A percentile compares a stretch with the other conserved stretches of the same genome.
These are phyloP conservation scores for Calliphora vomitoria DNA, from an alignment of 2,888 invertebrate species.

Conservation along the genomic window DNA sequence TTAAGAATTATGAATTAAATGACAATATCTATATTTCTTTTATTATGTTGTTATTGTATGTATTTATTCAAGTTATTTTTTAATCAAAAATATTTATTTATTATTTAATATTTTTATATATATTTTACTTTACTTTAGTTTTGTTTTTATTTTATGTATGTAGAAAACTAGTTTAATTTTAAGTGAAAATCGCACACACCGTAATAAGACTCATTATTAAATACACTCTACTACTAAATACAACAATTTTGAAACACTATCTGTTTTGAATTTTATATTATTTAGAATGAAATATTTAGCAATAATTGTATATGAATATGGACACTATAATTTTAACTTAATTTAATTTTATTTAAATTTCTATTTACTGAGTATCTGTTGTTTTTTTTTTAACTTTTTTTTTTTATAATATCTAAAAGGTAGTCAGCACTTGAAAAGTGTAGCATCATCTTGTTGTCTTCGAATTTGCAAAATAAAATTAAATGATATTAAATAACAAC, in stretches of 20 bases:
- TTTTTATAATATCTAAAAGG: conserved; percentile 45
- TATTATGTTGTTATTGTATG: conserved; percentile 65
- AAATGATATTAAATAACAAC: conserved; percentile 59
- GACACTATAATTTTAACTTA: conserved; percentile 37
- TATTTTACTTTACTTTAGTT: not conserved
- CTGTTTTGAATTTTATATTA: conserved; percentile 24
- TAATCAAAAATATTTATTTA: conserved; percentile 60
- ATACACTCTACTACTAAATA: conserved; percentile 41
- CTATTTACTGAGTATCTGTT: conserved; percentile 3
- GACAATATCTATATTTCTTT: conserved; percentile 57
- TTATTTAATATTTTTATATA: conserved; percentile 33
- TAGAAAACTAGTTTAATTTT: conserved; percentile 61
- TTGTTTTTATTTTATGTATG: conserved; percentile 27
- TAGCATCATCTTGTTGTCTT: conserved; percentile 65
- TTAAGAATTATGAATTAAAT: conserved; percentile 55
- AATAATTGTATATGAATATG: conserved; percentile 50
- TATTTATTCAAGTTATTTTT: conserved; percentile 67
- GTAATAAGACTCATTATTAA: conserved; percentile 48
- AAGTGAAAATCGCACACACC: conserved; percentile 66
- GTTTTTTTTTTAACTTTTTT: conserved; percentile 24
- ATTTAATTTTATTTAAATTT: conserved; percentile 38
- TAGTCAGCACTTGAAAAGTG: conserved; percentile 60
- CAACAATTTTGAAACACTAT: not conserved
- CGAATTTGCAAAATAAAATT: conserved; percentile 53
- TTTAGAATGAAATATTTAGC: conserved; percentile 61